Evolutionary conservation across 2,113 vertebrate genomes (phyloP).

Genomic region (Toxotes chatareus): DNA sequence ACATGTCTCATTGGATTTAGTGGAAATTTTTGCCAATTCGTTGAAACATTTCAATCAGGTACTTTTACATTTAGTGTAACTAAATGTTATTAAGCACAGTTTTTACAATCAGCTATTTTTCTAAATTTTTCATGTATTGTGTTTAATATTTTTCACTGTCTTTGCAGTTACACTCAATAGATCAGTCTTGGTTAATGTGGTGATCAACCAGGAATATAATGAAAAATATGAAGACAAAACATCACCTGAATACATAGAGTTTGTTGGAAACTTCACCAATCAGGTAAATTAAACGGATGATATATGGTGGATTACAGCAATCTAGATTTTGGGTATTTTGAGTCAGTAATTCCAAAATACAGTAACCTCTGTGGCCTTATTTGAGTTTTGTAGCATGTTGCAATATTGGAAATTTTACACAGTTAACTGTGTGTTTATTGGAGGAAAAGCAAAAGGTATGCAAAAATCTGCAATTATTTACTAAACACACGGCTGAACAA

Average conservation of each 20-base stretch:
- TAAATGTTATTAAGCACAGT: background rate
- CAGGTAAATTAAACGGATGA: background rate
- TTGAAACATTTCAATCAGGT: background rate
- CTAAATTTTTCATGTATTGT: background rate
- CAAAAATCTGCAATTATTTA: too few relatives aligned
- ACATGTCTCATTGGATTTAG: background rate
- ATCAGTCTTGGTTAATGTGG: background rate
- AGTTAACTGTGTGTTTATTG: background rate
- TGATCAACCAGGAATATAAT: background rate
- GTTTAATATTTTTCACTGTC: background rate
- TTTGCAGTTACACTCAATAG: background rate
- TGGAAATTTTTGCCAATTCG: background rate
- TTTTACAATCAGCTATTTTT: background rate
- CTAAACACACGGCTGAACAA: too few relatives aligned
- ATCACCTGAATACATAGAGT: conserved; percentile 3
- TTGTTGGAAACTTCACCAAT: background rate
- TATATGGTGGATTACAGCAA: background rate
- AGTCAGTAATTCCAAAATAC: background rate
- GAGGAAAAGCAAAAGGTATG: background rate
- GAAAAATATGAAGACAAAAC: background rate
- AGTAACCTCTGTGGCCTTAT: too few relatives aligned
- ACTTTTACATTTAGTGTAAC: background rate
- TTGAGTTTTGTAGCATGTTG: background rate
- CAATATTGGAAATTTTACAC: background rate
- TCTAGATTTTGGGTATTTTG: background rate